These are phyloP conservation scores for Malaclemys terrapin DNA, from an alignment of 2,113 vertebrate species.

Conservation along the genomic window DNA sequence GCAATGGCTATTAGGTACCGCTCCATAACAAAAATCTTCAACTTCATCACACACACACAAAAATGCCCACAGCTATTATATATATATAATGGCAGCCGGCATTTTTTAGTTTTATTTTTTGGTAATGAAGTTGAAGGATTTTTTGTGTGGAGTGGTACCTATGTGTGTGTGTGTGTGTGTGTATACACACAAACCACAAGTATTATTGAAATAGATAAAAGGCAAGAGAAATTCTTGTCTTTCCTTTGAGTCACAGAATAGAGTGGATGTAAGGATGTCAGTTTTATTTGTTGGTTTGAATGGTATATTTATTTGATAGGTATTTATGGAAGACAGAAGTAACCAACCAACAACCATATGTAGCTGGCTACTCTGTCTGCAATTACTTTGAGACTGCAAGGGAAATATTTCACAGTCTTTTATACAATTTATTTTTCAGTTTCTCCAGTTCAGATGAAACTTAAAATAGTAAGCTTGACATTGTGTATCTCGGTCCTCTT, in stretches of 20 bases:
- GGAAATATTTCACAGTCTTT: constrained; percentile 18
- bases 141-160: background rate
- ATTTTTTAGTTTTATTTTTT: background rate
- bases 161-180: constrained; percentile 4
- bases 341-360: background rate
- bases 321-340: constrained; percentile 24
- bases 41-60: background rate
- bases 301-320: constrained; percentile 36
- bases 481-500: constrained; percentile 65
- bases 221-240: constrained; percentile 55
- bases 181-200: constrained; percentile 19
- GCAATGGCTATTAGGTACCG: constrained; percentile 41
- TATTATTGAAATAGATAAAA: constrained; percentile 51
- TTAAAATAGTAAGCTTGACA: constrained; percentile 43
- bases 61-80: background rate
- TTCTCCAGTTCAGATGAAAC: constrained; percentile 58
- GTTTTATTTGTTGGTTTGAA: constrained; percentile 36
- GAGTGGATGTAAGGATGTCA: constrained; percentile 33
- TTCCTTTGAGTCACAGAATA: constrained; percentile 53
- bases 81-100: background rate
- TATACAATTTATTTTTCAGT: constrained; percentile 60
- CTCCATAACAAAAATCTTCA: background rate
- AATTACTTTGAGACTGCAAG: background rate
- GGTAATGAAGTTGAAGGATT: no score
- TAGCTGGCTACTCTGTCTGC: background rate